These are phyloP conservation scores for Meriones psammophilus DNA, from an alignment of 2,797 vertebrate genomes.

Conservation along the genomic window DNA sequence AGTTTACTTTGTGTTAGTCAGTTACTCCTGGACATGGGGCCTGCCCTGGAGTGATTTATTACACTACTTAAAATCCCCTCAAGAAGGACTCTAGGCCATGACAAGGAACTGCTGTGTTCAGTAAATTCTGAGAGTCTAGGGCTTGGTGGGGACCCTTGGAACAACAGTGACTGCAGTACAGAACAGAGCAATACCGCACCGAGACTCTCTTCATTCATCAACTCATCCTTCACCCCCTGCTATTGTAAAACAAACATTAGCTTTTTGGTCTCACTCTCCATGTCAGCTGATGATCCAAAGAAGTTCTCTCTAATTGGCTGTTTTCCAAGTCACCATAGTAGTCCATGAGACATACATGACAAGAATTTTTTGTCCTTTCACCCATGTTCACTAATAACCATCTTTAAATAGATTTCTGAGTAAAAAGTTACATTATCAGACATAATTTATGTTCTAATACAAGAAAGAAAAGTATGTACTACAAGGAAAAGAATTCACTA, in stretches of 20 bases:
- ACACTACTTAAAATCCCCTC: background rate
- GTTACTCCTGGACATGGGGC: background rate
- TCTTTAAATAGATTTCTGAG: background rate
- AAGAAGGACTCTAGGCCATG: background rate
- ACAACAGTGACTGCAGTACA: fast-evolving
- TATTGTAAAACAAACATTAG: background rate
- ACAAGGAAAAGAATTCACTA: background rate
- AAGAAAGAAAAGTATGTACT: background rate
- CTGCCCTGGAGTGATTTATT: background rate
- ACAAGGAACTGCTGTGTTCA: background rate
- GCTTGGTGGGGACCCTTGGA: background rate
- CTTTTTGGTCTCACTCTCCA: background rate
- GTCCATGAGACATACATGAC: background rate
- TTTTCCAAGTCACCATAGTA: background rate
- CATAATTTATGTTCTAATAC: background rate
- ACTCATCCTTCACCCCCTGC: fast-evolving
- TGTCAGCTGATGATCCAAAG: background rate
- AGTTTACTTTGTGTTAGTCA: background rate
- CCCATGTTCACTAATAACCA: background rate
- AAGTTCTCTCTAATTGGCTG: background rate
- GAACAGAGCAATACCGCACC: background rate
- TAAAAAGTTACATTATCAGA: background rate
- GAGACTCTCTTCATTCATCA: background rate
- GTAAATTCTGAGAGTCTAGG: background rate
- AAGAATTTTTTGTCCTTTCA: background rate